Percentiles rank a stretch among this genome's conserved stretches.
phyloP scores from a whole-genome alignment of 1,140 invertebrate genomes.

The Drosophila bipectinata region DNA sequence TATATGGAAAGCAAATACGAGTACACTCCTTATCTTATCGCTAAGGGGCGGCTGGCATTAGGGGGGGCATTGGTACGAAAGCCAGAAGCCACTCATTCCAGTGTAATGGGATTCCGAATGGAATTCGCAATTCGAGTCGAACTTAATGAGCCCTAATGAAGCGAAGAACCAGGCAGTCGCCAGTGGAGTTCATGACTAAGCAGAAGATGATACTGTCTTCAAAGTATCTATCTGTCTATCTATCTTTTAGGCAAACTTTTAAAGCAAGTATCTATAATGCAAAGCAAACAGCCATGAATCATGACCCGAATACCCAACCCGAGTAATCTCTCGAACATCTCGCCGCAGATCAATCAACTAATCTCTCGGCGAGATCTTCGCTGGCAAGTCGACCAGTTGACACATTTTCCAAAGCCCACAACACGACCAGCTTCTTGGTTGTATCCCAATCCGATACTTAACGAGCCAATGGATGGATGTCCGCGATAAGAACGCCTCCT shows the following conservation, averaged over 20 bases:
- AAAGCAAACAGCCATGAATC: slow-evolving; percentile 10
- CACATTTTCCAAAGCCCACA: slow-evolving; percentile 32
- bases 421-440: slow-evolving; percentile 17
- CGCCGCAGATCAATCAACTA: slow-evolving; percentile 36
- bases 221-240: too few species aligned
- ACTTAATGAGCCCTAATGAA: slow-evolving; percentile 23
- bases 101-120: slow-evolving; percentile 39
- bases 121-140: slow-evolving; percentile 36
- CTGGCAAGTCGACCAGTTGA: slow-evolving; percentile 30
- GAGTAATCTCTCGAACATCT: slow-evolving; percentile 1
- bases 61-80: neutral
- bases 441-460: slow-evolving; percentile 9
- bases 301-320: neutral
- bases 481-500: slow-evolving; percentile 12
- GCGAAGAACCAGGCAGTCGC: slow-evolving; percentile 7
- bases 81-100: slow-evolving; percentile 11
- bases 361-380: slow-evolving; percentile 30
- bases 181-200: slow-evolving; percentile 10
- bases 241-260: neutral
- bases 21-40: slow-evolving; percentile 38
- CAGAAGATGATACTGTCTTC: too few species aligned
- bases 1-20: slow-evolving; percentile 4
- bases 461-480: slow-evolving; percentile 7
- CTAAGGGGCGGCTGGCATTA: slow-evolving; percentile 14
- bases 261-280: neutral